Percentiles rank a stretch among this genome's conserved stretches.
Evolutionary conservation across 2,888 invertebrate genomes (phyloP).

Genomic region (Andricus quercusramuli): DNA sequence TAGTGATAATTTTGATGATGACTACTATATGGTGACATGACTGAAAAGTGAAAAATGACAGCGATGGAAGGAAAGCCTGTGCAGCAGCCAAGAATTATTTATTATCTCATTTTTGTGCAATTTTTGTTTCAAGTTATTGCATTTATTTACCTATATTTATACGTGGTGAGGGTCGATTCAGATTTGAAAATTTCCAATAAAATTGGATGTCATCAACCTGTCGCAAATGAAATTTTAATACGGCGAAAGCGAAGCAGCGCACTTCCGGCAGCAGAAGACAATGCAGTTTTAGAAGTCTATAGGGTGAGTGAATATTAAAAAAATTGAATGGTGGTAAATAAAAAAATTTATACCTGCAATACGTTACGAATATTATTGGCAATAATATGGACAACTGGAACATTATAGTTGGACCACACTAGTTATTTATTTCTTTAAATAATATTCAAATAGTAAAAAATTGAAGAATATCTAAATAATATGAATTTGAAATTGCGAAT

Average conservation of each 20-base stretch:
- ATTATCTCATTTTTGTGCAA: constrained; percentile 70
- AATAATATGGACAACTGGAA: no score
- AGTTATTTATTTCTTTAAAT: no score
- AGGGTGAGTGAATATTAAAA: constrained; percentile 64
- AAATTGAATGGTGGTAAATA: background rate
- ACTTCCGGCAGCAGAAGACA: constrained; percentile 71
- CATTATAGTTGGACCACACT: no score
- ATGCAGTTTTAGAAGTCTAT: constrained; percentile 72
- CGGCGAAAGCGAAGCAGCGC: constrained; percentile 72
- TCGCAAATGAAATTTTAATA: constrained; percentile 53
- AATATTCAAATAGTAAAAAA: no score
- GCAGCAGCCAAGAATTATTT: constrained; percentile 66
- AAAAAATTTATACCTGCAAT: no score
- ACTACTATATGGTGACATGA: constrained; percentile 11
- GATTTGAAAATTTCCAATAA: constrained; percentile 57
- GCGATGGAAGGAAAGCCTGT: constrained; percentile 58
- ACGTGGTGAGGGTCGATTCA: constrained; percentile 69
- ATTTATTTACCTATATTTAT: constrained; percentile 72
- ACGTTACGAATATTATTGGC: no score
- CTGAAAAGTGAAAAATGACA: constrained; percentile 30
- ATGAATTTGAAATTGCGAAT: no score
- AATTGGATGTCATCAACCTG: constrained; percentile 46
- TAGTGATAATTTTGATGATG: background rate
- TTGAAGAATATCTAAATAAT: no score
- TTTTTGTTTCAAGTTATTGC: constrained; percentile 70